phyloP scores from a whole-genome alignment of 2,888 invertebrate species.

The Sarcophaga carnaria region DNA sequence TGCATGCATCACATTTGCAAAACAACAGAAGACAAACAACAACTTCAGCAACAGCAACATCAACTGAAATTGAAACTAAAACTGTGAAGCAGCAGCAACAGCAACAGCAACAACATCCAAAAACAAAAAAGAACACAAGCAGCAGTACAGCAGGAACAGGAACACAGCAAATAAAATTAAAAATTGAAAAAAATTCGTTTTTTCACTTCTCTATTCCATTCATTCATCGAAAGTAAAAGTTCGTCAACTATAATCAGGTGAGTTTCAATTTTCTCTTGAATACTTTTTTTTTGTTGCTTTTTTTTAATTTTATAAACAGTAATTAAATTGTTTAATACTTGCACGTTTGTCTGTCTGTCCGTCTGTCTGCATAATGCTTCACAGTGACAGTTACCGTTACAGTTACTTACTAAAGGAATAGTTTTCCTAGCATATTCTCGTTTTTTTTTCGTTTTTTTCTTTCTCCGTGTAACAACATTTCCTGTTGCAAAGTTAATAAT shows the following conservation, averaged over 20 bases:
- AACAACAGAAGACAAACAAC: neutral
- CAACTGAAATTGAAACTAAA: neutral
- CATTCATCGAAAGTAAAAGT: slow-evolving; percentile 52
- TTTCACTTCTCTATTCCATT: neutral
- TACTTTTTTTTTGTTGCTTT: slow-evolving; percentile 2
- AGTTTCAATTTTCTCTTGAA: slow-evolving; percentile 31
- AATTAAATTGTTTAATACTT: neutral
- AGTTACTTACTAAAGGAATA: too few species aligned
- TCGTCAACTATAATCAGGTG: slow-evolving; percentile 56
- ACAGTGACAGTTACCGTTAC: neutral
- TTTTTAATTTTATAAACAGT: neutral
- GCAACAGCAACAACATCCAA: neutral
- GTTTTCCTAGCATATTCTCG: neutral
- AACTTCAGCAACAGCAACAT: neutral
- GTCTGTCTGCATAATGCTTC: neutral
- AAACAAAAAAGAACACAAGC: neutral
- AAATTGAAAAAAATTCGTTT: slow-evolving; percentile 10
- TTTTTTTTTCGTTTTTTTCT: too few species aligned
- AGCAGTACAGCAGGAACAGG: neutral
- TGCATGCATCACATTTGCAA: neutral
- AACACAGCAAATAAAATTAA: neutral
- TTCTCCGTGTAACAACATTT: neutral
- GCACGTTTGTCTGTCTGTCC: neutral
- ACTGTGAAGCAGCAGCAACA: neutral
- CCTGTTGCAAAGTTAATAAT: neutral